Percentiles rank a stretch among this genome's conserved stretches.
Conservation (phyloP, 1,140 invertebrate species). For the Procambarus clarkii region DNA sequence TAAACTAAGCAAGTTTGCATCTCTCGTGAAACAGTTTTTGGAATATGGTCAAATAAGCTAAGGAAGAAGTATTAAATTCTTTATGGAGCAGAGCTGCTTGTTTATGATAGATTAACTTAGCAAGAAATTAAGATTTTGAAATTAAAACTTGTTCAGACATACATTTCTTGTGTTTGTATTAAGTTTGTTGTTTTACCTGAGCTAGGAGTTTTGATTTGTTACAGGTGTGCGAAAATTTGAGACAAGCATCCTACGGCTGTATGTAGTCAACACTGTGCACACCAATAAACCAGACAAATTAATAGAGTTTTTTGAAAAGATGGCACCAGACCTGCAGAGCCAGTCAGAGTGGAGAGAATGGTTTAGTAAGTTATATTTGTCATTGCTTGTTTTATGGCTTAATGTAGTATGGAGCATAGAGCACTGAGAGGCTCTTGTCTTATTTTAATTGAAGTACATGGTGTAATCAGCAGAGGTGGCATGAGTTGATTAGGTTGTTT, state of each 20-base stretch:
- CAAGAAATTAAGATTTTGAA: too few species aligned
- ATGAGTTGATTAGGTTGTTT: too few species aligned
- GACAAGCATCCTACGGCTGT: constrained; percentile 91
- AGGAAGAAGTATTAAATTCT: too few species aligned
- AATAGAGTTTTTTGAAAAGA: constrained; percentile 91
- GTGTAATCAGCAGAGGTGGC: not conserved
- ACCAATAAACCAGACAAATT: constrained; percentile 90
- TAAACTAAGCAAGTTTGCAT: too few species aligned
- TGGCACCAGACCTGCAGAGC: constrained; percentile 90
- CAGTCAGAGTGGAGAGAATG: constrained; percentile 97
- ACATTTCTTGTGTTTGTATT: not conserved
- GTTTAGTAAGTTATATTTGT: constrained; percentile 86
- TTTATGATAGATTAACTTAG: too few species aligned
- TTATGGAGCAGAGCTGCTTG: too few species aligned
- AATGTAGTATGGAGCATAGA: too few species aligned
- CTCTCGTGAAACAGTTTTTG: too few species aligned
- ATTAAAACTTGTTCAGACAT: too few species aligned
- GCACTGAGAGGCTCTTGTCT: too few species aligned
- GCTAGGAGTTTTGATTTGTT: not conserved
- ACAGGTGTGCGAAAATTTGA: constrained; percentile 87
- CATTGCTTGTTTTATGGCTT: not conserved
- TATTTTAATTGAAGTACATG: constrained; percentile 20
- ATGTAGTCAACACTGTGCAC: constrained; percentile 89
- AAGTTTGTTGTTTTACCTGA: not conserved
- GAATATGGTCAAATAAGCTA: too few species aligned